Conservation (phyloP, 2,113 vertebrate species). For the Tringa solitaria region DNA sequence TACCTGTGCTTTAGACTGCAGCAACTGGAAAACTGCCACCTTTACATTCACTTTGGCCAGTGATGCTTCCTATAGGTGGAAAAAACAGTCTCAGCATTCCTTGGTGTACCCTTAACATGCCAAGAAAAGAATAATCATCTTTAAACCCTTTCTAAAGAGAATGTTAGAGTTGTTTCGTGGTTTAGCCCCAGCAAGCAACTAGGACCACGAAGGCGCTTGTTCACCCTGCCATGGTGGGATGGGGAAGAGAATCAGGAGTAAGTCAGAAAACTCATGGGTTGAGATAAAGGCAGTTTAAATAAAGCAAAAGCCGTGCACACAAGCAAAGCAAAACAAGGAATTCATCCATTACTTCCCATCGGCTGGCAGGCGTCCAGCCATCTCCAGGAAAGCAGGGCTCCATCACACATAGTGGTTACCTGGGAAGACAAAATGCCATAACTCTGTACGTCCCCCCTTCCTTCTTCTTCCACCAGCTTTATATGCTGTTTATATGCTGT, state of each 20-base stretch:
- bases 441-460: neutral
- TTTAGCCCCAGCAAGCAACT: neutral
- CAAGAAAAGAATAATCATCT: neutral
- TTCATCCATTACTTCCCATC: neutral
- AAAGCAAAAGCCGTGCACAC: neutral
- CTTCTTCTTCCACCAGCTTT: neutral
- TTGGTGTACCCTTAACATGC: neutral
- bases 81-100: neutral
- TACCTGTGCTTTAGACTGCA: neutral
- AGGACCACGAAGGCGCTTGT: neutral
- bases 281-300: neutral
- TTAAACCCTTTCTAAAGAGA: neutral
- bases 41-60: neutral
- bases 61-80: neutral
- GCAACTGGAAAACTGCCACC: neutral
- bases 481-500: no score
- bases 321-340: neutral
- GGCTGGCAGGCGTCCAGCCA: neutral
- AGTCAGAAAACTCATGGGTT: neutral
- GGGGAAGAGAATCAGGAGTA: neutral
- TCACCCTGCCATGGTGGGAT: neutral
- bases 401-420: neutral
- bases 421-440: neutral
- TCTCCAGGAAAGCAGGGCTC: neutral
- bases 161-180: neutral